These are phyloP conservation scores for Myotis findleyi DNA, from an alignment of 2,797 vertebrate species.

Conservation along the genomic window DNA sequence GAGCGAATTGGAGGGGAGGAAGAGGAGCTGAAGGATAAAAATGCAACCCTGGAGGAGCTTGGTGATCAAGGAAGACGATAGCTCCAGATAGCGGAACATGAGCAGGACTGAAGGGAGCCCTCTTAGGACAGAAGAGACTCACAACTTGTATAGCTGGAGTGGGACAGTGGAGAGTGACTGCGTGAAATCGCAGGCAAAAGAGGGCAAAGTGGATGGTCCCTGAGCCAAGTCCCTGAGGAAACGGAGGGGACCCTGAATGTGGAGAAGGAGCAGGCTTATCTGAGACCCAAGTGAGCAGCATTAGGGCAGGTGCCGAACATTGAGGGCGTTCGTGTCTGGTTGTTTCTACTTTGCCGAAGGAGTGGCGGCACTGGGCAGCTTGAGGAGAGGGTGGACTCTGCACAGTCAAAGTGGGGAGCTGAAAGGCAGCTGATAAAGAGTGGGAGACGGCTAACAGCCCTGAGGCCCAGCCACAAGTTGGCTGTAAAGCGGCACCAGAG, in stretches of 20 bases:
- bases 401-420: too few species aligned
- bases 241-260: neutral
- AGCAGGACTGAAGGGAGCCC: neutral
- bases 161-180: neutral
- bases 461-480: neutral
- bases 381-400: neutral
- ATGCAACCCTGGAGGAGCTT: neutral
- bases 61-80: neutral
- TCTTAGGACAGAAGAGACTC: neutral
- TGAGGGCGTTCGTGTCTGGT: neutral
- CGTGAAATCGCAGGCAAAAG: neutral
- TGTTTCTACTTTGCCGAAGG: neutral
- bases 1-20: neutral
- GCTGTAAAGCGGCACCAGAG: neutral
- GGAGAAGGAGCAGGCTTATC: neutral
- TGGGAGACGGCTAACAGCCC: rapidly evolving
- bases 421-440: neutral
- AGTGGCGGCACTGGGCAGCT: rapidly evolving
- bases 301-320: neutral
- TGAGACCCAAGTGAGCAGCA: neutral
- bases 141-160: neutral
- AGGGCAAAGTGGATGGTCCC: neutral
- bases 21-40: too few species aligned
- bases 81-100: neutral
- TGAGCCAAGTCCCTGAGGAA: neutral